Percentiles rank a stretch among this genome's conserved stretches.
Conservation (phyloP, 2,113 vertebrate species). For the Labeo rohita region DNA sequence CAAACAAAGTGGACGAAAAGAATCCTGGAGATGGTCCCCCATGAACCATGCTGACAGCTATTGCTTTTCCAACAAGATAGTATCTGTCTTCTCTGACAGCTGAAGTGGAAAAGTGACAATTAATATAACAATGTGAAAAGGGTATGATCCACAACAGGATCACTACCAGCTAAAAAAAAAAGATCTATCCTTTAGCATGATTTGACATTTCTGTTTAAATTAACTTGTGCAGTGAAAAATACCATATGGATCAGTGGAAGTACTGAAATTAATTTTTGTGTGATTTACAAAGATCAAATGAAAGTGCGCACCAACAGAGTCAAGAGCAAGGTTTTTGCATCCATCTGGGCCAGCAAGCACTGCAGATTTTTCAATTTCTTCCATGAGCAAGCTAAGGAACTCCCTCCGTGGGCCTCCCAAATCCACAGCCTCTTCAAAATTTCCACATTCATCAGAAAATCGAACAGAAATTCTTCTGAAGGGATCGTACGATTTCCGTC, state of each 20-base stretch:
- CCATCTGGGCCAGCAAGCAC: conserved; percentile 11
- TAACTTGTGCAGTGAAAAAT: neutral
- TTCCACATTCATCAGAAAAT: conserved; percentile 32
- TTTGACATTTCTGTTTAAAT: neutral
- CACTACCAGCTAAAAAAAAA: neutral
- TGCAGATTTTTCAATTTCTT: conserved; percentile 3
- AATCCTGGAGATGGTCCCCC: conserved; percentile 19
- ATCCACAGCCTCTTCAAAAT: conserved; percentile 15
- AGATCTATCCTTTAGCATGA: neutral
- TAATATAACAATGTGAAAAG: neutral
- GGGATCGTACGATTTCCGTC: neutral
- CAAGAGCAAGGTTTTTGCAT: conserved; percentile 1
- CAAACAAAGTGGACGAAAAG: neutral
- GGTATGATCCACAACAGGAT: neutral
- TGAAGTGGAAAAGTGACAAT: neutral
- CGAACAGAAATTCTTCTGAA: conserved; percentile 25
- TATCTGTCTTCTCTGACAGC: conserved; percentile 18
- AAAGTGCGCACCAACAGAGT: neutral
- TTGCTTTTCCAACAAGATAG: neutral
- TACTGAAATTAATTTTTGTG: neutral
- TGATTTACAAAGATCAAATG: neutral
- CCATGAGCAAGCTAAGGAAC: neutral
- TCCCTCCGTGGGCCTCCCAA: neutral
- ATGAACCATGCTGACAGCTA: neutral
- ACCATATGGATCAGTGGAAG: neutral